phyloP scores from a whole-genome alignment of 2,888 invertebrate genomes.

The Dorcus parallelipipedus region DNA sequence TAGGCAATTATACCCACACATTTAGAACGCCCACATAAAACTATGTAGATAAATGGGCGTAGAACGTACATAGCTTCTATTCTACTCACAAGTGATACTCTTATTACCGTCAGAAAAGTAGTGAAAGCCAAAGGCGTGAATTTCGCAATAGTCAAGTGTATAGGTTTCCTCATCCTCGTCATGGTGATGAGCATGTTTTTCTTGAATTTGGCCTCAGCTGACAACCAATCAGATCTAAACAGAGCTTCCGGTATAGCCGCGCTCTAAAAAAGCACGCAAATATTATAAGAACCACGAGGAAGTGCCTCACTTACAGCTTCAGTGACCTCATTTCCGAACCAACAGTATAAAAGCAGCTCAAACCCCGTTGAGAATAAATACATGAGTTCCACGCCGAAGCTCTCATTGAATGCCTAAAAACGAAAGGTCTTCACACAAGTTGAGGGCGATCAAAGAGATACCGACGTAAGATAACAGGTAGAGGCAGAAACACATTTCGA shows the following conservation, averaged over 20 bases:
- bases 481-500: constrained; percentile 34
- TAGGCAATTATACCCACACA: too few species aligned
- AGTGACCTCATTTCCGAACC: constrained; percentile 25
- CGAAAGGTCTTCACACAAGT: not conserved
- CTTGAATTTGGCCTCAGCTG: constrained; percentile 3
- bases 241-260: constrained; percentile 1
- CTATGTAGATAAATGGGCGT: too few species aligned
- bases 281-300: not conserved
- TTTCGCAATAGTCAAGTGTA: constrained; percentile 10
- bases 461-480: constrained; percentile 30
- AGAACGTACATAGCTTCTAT: too few species aligned
- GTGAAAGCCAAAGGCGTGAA: constrained; percentile 11
- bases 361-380: constrained; percentile 8
- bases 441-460: not conserved
- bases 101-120: constrained; percentile 9
- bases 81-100: too few species aligned
- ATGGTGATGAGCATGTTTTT: constrained; percentile 14
- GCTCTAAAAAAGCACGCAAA: constrained; percentile 5
- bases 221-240: constrained; percentile 7
- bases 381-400: not conserved
- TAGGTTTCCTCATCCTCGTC: constrained; percentile 8
- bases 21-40: too few species aligned
- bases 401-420: not conserved
- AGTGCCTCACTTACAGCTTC: constrained; percentile 14
- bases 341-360: constrained; percentile 23